These are phyloP conservation scores for Orchesella cincta DNA, from an alignment of 1,140 invertebrate genomes.

Conservation along the genomic window DNA sequence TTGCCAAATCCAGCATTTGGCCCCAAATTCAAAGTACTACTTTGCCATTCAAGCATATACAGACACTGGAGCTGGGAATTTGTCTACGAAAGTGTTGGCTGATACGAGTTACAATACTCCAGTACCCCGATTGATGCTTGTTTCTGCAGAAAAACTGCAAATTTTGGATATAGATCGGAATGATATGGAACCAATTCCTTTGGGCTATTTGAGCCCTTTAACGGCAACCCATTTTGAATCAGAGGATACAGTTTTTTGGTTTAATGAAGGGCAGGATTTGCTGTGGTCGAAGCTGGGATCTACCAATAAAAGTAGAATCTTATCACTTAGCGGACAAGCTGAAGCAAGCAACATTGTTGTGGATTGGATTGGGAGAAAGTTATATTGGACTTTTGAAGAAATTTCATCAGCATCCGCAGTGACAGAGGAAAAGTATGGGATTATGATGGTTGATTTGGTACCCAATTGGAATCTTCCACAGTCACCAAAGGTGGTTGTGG, in stretches of 20 bases:
- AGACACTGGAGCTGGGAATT: slow-evolving; percentile 69
- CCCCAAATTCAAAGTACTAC: slow-evolving; percentile 68
- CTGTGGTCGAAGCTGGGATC: slow-evolving; percentile 63
- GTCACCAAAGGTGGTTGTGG: not conserved
- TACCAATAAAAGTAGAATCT: slow-evolving; percentile 13
- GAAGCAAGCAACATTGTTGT: slow-evolving; percentile 42
- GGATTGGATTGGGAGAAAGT: slow-evolving; percentile 80
- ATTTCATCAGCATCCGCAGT: not conserved
- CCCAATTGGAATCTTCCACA: slow-evolving; percentile 29
- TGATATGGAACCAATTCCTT: slow-evolving; percentile 43
- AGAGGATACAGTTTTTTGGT: slow-evolving; percentile 78
- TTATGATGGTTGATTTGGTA: slow-evolving; percentile 43
- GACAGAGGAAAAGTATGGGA: slow-evolving; percentile 31
- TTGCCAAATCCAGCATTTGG: slow-evolving; percentile 62
- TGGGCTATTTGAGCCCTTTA: slow-evolving; percentile 52
- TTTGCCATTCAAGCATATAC: slow-evolving; percentile 73
- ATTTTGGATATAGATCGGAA: slow-evolving; percentile 70
- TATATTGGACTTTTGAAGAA: slow-evolving; percentile 67
- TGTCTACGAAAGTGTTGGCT: slow-evolving; percentile 65
- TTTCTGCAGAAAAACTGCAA: slow-evolving; percentile 68
- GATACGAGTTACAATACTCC: slow-evolving; percentile 70
- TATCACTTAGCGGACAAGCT: slow-evolving; percentile 1
- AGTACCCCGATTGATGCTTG: slow-evolving; percentile 74
- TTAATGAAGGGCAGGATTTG: slow-evolving; percentile 73
- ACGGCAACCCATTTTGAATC: slow-evolving; percentile 56